phyloP scores from a whole-genome alignment of 2,888 invertebrate genomes.

The Gerosis bhagava region DNA sequence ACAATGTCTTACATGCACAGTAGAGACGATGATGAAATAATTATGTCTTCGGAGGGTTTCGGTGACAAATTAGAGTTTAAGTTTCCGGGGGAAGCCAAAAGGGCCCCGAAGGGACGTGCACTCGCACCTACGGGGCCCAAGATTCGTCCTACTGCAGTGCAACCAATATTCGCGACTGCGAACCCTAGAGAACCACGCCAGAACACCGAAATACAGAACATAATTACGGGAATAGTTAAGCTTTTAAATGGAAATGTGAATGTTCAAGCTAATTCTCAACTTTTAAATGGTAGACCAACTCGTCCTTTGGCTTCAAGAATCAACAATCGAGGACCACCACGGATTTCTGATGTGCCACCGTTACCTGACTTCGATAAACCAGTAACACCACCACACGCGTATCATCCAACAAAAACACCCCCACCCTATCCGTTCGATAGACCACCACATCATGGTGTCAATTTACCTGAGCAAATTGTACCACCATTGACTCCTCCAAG shows the following conservation, averaged over 20 bases:
- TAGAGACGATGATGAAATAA: constrained; percentile 60
- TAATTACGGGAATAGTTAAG: constrained; percentile 94
- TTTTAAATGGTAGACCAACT: constrained; percentile 80
- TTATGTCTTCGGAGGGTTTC: constrained; percentile 61
- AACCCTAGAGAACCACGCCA: constrained; percentile 71
- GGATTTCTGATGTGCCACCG: constrained; percentile 90
- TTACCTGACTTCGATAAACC: constrained; percentile 85
- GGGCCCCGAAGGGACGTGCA: constrained; percentile 88
- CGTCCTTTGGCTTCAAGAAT: constrained; percentile 90
- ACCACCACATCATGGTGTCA: constrained; percentile 86
- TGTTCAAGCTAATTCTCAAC: constrained; percentile 89
- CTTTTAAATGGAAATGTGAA: constrained; percentile 94
- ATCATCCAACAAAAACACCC: constrained; percentile 74
- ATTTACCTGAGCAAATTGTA: constrained; percentile 88
- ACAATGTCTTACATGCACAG: constrained; percentile 60
- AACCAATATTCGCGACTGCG: constrained; percentile 78
- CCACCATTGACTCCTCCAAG: constrained; percentile 81
- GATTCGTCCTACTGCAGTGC: constrained; percentile 78
- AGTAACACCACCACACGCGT: constrained; percentile 65
- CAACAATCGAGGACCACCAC: constrained; percentile 94
- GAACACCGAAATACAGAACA: constrained; percentile 91
- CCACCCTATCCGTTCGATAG: constrained; percentile 91
- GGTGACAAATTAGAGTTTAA: constrained; percentile 70
- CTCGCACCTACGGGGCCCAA: constrained; percentile 87
- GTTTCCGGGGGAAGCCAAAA: constrained; percentile 88